These are phyloP conservation scores for Capitulum mitella DNA, from an alignment of 2,888 invertebrate genomes.

Conservation along the genomic window DNA sequence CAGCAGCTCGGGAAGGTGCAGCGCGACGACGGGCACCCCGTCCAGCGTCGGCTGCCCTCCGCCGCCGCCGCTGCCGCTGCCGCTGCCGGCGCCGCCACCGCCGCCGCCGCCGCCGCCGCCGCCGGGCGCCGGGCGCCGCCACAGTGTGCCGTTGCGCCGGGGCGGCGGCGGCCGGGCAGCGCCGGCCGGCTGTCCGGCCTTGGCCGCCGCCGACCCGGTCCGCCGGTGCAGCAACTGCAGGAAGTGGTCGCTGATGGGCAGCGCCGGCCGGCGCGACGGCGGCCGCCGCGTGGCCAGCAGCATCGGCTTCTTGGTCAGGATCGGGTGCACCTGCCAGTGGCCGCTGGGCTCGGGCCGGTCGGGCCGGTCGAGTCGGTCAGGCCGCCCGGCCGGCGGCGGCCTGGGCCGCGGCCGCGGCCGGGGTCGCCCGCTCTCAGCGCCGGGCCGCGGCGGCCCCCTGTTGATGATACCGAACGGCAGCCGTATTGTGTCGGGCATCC, in stretches of 20 bases:
- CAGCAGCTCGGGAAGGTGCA: neutral
- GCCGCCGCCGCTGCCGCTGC: neutral
- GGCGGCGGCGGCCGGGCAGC: too few relatives aligned
- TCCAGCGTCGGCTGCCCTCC: neutral
- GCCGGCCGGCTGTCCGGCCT: too few relatives aligned
- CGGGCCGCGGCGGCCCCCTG: neutral
- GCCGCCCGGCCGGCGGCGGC: too few relatives aligned
- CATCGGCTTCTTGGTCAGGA: neutral
- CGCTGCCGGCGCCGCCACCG: neutral
- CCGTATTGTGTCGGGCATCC: neutral
- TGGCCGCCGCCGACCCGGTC: neutral
- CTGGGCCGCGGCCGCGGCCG: neutral
- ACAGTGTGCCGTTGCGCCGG: too few relatives aligned
- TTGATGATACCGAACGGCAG: conserved; percentile 11
- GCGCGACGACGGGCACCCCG: neutral
- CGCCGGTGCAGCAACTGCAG: neutral
- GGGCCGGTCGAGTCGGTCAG: neutral
- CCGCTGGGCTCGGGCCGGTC: neutral
- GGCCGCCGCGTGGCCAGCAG: neutral
- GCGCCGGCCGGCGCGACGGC: neutral
- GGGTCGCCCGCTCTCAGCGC: too few relatives aligned
- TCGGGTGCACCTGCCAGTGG: neutral
- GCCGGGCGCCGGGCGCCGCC: too few relatives aligned
- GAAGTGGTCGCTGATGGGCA: neutral
- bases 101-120: too few relatives aligned